Evolutionary conservation across 2,113 vertebrate genomes (phyloP).

Genomic region (Cyprinodon tularosa): DNA sequence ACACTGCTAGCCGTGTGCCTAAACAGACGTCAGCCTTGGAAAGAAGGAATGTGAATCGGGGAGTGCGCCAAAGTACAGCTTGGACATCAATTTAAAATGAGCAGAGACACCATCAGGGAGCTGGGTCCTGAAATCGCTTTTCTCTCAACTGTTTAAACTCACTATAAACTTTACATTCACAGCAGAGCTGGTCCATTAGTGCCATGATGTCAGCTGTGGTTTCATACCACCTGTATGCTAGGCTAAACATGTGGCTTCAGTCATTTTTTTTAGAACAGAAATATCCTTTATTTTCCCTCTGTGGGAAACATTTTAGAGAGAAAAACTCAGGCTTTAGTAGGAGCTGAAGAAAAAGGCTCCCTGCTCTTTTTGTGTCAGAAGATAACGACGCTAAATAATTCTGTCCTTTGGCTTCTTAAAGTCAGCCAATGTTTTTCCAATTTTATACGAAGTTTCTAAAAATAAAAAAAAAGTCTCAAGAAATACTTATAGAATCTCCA

Average conservation of each 20-base stretch:
- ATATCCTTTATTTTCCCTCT: not conserved
- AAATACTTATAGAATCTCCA: constrained; percentile 45
- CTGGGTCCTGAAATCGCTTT: constrained; percentile 8
- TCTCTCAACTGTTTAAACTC: not conserved
- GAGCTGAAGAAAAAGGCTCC: not conserved
- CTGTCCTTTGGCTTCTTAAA: constrained; percentile 28
- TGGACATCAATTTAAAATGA: constrained; percentile 46
- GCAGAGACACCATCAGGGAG: constrained; percentile 21
- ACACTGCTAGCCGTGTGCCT: constrained; percentile 34
- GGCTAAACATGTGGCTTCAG: constrained; percentile 20
- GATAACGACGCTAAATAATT: constrained; percentile 28
- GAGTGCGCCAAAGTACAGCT: constrained; percentile 23
- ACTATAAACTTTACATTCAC: constrained; percentile 2
- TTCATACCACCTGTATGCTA: constrained; percentile 23
- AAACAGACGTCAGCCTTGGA: constrained; percentile 48
- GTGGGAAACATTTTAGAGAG: not conserved
- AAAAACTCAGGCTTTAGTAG: not conserved
- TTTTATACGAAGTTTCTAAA: constrained; percentile 62
- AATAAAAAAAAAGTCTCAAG: constrained; percentile 47
- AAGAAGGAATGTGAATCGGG: constrained; percentile 30
- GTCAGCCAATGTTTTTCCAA: constrained; percentile 30
- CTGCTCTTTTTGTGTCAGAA: too few species aligned
- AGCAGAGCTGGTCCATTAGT: not conserved
- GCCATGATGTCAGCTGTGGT: constrained; percentile 22
- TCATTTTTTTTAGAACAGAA: constrained; percentile 33